phyloP scores from a whole-genome alignment of 1,140 invertebrate genomes.

The Sycophila sp. region DNA sequence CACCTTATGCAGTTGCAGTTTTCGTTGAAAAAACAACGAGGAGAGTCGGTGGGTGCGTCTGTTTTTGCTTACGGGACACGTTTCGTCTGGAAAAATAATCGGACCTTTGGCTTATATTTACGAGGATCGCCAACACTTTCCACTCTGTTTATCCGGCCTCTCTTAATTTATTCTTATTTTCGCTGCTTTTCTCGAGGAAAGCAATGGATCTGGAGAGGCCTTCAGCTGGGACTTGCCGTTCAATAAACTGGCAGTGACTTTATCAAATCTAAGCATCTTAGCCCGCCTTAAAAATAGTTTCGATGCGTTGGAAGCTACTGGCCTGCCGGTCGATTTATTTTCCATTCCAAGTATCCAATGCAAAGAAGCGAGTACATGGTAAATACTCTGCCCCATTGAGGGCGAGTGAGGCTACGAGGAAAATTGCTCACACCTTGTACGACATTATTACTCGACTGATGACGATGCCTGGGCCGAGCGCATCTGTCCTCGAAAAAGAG shows the following conservation, averaged over 20 bases:
- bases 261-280: slow-evolving; percentile 5
- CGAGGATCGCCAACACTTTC: slow-evolving; percentile 46
- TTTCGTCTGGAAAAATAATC: slow-evolving; percentile 51
- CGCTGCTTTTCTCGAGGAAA: background rate
- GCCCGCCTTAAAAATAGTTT: too few species aligned
- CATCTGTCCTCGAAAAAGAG: slow-evolving; percentile 15
- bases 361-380: too few species aligned
- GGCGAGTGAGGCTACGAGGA: background rate
- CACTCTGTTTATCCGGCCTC: slow-evolving; percentile 43
- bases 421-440: slow-evolving; percentile 29
- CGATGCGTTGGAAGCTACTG: background rate
- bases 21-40: slow-evolving; percentile 49
- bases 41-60: background rate
- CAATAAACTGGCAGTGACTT: slow-evolving; percentile 10
- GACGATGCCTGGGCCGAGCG: background rate
- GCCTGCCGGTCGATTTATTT: too few species aligned
- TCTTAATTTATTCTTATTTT: slow-evolving; percentile 29
- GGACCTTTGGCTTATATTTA: slow-evolving; percentile 53
- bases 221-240: background rate
- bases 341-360: too few species aligned
- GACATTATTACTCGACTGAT: slow-evolving; percentile 33
- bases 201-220: too few species aligned
- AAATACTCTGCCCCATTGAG: too few species aligned
- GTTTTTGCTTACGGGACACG: slow-evolving; percentile 43
- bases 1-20: background rate